A percentile compares a stretch with the other conserved stretches of the same genome.
phyloP scores from a whole-genome alignment of 2,797 vertebrate genomes.

The Pelodytes ibericus region DNA sequence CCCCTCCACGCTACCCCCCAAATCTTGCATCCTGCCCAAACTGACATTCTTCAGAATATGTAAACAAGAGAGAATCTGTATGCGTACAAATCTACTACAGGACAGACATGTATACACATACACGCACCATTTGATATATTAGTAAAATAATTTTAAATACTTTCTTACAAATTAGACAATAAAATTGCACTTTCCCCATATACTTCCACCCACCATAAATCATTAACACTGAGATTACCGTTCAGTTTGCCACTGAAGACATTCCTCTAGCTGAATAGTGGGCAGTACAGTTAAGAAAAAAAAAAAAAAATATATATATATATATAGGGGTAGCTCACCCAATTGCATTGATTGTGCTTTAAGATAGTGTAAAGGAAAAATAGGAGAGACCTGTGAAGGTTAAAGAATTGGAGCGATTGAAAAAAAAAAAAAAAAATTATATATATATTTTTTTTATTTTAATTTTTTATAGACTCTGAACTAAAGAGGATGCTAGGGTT shows the following conservation, averaged over 20 bases:
- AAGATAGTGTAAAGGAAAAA: slow-evolving; percentile 3
- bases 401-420: too few species aligned
- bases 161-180: slow-evolving; percentile 34
- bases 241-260: slow-evolving; percentile 8
- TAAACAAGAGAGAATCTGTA: too few species aligned
- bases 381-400: too few species aligned
- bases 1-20: too few species aligned
- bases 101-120: neutral
- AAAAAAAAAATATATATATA: neutral
- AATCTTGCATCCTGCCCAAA: too few species aligned
- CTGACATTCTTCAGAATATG: too few species aligned
- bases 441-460: too few species aligned
- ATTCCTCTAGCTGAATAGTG: slow-evolving; percentile 40
- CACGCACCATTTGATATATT: neutral
- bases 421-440: too few species aligned
- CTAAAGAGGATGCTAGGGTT: too few species aligned
- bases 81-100: too few species aligned
- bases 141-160: neutral
- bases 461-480: too few species aligned
- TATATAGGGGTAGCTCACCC: slow-evolving; percentile 42
- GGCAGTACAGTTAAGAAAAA: neutral
- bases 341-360: slow-evolving; percentile 74
- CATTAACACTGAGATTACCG: slow-evolving; percentile 20
- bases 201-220: slow-evolving; percentile 20
- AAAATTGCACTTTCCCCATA: slow-evolving; percentile 62